Conservation (phyloP, 2,797 vertebrate species). For the Hypotaenidia okinawae region DNA sequence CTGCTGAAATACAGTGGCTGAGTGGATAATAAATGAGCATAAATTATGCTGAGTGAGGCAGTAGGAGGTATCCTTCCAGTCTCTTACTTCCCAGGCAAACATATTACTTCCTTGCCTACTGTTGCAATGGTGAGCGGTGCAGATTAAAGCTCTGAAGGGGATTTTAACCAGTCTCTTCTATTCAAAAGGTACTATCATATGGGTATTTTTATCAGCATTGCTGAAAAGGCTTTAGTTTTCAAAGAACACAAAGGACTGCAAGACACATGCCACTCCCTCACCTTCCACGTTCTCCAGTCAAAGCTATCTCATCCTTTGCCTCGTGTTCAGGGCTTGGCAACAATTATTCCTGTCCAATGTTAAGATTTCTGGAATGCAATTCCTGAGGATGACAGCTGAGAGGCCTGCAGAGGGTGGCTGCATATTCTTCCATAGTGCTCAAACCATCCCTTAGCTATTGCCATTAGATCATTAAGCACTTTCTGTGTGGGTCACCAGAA, state of each 20-base stretch:
- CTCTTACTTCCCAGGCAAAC: not conserved
- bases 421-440: not conserved
- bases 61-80: not conserved
- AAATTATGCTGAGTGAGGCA: not conserved
- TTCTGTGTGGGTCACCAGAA: not conserved
- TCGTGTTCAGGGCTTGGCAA: not conserved
- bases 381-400: not conserved
- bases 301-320: not conserved
- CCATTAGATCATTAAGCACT: not conserved
- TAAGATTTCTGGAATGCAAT: not conserved
- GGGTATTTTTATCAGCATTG: not conserved
- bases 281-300: not conserved
- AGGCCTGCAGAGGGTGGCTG: accelerated
- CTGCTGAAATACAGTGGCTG: not conserved
- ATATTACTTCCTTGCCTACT: not conserved
- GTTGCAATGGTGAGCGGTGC: not conserved
- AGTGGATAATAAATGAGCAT: no score
- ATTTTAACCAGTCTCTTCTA: not conserved
- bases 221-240: not conserved
- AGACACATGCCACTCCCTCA: not conserved
- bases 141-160: not conserved
- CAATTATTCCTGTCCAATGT: not conserved
- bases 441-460: not conserved
- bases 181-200: not conserved
- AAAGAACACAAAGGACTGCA: not conserved